A percentile compares a stretch with the other conserved stretches of the same genome.
These are phyloP conservation scores for Synanthedon vespiformis DNA, from an alignment of 2,888 invertebrate species.

Conservation along the genomic window DNA sequence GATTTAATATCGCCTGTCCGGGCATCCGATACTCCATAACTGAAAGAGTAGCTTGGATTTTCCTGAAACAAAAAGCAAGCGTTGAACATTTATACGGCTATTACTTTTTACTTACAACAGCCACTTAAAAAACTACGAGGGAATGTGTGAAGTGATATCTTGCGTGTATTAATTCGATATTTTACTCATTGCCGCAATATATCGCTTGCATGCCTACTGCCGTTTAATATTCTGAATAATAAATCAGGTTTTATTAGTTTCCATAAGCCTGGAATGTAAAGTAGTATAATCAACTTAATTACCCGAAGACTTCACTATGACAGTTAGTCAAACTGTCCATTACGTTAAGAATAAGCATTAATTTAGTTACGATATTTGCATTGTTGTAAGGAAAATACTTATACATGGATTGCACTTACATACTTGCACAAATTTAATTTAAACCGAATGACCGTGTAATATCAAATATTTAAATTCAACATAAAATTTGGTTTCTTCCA, in stretches of 20 bases:
- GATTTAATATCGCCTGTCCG: conserved; percentile 72
- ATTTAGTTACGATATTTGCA: too few species aligned
- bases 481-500: too few species aligned
- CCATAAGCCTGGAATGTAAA: conserved; percentile 43
- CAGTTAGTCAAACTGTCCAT: not conserved
- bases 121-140: conserved; percentile 17
- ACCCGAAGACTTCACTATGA: conserved; percentile 2
- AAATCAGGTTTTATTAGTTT: conserved; percentile 45
- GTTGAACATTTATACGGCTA: conserved; percentile 16
- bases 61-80: conserved; percentile 43
- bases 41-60: conserved; percentile 71
- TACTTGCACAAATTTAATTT: too few species aligned
- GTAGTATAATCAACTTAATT: conserved; percentile 27
- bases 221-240: conserved; percentile 54
- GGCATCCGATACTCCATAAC: conserved; percentile 72
- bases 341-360: not conserved
- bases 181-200: conserved; percentile 44
- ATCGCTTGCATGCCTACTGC: conserved; percentile 39
- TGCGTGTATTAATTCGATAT: conserved; percentile 53
- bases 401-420: too few species aligned
- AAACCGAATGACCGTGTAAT: too few species aligned
- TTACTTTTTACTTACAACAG: conserved; percentile 19
- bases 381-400: too few species aligned
- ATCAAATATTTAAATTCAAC: too few species aligned
- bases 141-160: conserved; percentile 49